These are phyloP conservation scores for Hemithea aestivaria DNA, from an alignment of 2,888 invertebrate species.

Conservation along the genomic window DNA sequence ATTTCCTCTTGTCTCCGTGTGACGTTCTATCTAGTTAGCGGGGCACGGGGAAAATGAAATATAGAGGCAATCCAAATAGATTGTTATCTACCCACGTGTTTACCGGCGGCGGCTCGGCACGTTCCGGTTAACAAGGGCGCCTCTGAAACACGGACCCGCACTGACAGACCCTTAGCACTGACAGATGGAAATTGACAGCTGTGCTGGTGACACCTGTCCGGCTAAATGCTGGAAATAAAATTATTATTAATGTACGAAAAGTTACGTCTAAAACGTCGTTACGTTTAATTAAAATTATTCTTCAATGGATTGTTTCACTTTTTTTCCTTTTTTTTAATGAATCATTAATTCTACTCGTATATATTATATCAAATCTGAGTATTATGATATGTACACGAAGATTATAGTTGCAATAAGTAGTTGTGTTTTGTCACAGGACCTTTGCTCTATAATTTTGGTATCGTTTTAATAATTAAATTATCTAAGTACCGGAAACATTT, in stretches of 20 bases:
- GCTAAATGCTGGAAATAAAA: slow-evolving; percentile 32
- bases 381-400: too few species aligned
- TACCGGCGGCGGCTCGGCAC: slow-evolving; percentile 72
- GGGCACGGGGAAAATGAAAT: slow-evolving; percentile 76
- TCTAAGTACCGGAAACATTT: too few species aligned
- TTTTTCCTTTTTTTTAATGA: too few species aligned
- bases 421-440: too few species aligned
- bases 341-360: too few species aligned
- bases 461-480: too few species aligned
- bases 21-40: slow-evolving; percentile 75
- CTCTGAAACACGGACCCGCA: slow-evolving; percentile 48
- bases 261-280: too few species aligned
- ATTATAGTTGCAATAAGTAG: too few species aligned
- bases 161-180: slow-evolving; percentile 55
- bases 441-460: too few species aligned
- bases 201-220: slow-evolving; percentile 67
- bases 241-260: slow-evolving; percentile 28
- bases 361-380: too few species aligned
- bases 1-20: slow-evolving; percentile 52
- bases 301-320: too few species aligned
- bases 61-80: slow-evolving; percentile 80
- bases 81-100: slow-evolving; percentile 79
- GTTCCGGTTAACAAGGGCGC: slow-evolving; percentile 72
- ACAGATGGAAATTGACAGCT: slow-evolving; percentile 51
- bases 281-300: too few species aligned